Percentiles rank a stretch among this genome's conserved stretches.
Conservation (phyloP, 2,888 invertebrate genomes). For the Mamestra brassicae region DNA sequence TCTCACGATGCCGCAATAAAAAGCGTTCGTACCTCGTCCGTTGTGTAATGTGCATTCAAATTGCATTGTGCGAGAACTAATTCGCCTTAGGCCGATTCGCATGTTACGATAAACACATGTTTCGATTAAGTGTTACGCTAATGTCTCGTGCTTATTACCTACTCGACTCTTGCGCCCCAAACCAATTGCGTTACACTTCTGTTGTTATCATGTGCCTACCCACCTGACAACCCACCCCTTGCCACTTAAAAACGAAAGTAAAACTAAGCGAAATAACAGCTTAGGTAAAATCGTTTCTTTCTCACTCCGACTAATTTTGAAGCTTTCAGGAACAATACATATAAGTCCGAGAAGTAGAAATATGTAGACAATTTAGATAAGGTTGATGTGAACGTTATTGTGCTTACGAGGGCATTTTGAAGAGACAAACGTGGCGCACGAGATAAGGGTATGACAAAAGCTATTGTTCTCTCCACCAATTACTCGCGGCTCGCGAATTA, state of each 20-base stretch:
- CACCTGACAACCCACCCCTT: conserved; percentile 44
- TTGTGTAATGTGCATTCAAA: conserved; percentile 91
- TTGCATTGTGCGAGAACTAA: conserved; percentile 91
- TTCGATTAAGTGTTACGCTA: conserved; percentile 87
- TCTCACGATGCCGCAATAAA: conserved; percentile 91
- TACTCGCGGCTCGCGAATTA: conserved; percentile 90
- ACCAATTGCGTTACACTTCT: conserved; percentile 67
- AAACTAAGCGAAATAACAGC: conserved; percentile 31
- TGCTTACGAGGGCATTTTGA: conserved; percentile 81
- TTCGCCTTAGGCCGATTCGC: conserved; percentile 90
- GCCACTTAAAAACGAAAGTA: conserved; percentile 34
- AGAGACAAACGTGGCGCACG: conserved; percentile 85
- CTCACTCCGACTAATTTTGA: conserved; percentile 22
- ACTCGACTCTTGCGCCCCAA: conserved; percentile 73
- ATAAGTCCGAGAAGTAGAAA: conserved; percentile 59
- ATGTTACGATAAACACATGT: conserved; percentile 90
- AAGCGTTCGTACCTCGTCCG: conserved; percentile 90
- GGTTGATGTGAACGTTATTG: conserved; percentile 83
- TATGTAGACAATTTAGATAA: conserved; percentile 76
- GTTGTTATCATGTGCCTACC: conserved; percentile 45
- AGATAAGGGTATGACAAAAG: conserved; percentile 91
- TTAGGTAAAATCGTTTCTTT: conserved; percentile 9
- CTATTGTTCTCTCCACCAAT: conserved; percentile 90
- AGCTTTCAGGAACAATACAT: conserved; percentile 48
- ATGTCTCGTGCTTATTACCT: conserved; percentile 79